A percentile compares a stretch with the other conserved stretches of the same genome.
Conservation (phyloP, 1,140 invertebrate species). For the Temnothorax longispinosus region DNA sequence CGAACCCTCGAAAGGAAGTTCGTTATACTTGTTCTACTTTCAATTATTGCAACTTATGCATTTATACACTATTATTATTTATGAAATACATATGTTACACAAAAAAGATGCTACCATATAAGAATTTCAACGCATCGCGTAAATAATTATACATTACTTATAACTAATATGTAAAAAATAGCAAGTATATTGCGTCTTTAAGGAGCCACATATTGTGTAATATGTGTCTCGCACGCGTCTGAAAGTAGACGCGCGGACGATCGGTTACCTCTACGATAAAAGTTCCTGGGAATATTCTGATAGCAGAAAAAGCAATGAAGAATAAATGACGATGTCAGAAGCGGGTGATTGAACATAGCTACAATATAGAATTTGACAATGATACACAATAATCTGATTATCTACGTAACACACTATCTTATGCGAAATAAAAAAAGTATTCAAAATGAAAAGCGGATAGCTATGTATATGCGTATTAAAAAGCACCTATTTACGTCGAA, state of each 20-base stretch:
- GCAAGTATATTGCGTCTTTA: conserved; percentile 40
- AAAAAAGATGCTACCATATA: conserved; percentile 16
- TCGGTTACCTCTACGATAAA: conserved; percentile 55
- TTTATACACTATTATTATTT: conserved; percentile 17
- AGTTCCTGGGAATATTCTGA: conserved; percentile 62
- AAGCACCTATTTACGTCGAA: conserved; percentile 70
- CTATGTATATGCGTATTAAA: conserved; percentile 65
- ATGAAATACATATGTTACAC: conserved; percentile 35
- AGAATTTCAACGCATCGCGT: conserved; percentile 35
- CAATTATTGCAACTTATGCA: conserved; percentile 6
- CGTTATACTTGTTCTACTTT: background rate
- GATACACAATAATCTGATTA: conserved; percentile 69
- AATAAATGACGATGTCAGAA: conserved; percentile 71
- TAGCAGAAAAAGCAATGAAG: conserved; percentile 71
- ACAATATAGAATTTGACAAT: conserved; percentile 71
- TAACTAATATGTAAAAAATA: conserved; percentile 56
- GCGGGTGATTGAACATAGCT: conserved; percentile 62
- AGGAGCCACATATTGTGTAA: conserved; percentile 26
- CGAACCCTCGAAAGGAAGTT: background rate
- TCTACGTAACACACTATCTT: conserved; percentile 72
- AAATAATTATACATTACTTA: conserved; percentile 29
- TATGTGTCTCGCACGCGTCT: conserved; percentile 18
- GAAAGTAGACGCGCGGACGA: conserved; percentile 4
- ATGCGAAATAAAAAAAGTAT: conserved; percentile 65
- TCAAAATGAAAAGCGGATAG: conserved; percentile 61